Percentiles rank a stretch among this genome's conserved stretches.
These are phyloP conservation scores for Ptychochromis oligacanthus DNA, from an alignment of 2,113 vertebrate species.

Conservation along the genomic window DNA sequence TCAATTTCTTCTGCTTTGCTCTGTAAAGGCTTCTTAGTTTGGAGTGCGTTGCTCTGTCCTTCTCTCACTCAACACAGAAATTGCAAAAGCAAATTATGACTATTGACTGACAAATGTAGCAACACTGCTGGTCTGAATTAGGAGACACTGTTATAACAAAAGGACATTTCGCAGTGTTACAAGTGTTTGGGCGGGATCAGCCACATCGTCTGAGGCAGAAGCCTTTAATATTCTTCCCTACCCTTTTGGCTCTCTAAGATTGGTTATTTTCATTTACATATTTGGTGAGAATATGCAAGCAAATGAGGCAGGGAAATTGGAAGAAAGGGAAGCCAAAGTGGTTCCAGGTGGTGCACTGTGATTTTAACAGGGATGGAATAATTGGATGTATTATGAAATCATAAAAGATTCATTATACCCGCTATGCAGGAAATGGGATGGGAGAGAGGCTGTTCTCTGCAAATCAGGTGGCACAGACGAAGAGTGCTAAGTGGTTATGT, in stretches of 20 bases:
- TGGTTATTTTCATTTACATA: constrained; percentile 66
- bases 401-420: constrained; percentile 76
- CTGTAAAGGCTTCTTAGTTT: constrained; percentile 21
- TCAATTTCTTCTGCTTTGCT: constrained; percentile 16
- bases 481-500: constrained; percentile 28
- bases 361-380: constrained; percentile 73
- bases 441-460: constrained; percentile 59
- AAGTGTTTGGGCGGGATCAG: constrained; percentile 20
- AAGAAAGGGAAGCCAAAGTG: constrained; percentile 70
- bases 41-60: neutral
- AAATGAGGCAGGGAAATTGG: constrained; percentile 65
- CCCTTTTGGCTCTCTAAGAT: constrained; percentile 29
- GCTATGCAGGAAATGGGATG: constrained; percentile 69
- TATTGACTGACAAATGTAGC: neutral
- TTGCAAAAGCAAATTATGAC: neutral
- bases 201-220: neutral
- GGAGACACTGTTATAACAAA: neutral
- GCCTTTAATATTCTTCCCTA: constrained; percentile 27
- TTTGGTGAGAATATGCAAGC: constrained; percentile 50
- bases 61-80: constrained; percentile 13
- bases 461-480: constrained; percentile 37
- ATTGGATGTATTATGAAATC: constrained; percentile 77
- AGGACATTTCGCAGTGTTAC: constrained; percentile 5
- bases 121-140: constrained; percentile 5
- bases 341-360: constrained; percentile 75